Base-by-base conservation (phyloP, 2,888 invertebrate genomes). In the Lasiommata megera region DNA sequence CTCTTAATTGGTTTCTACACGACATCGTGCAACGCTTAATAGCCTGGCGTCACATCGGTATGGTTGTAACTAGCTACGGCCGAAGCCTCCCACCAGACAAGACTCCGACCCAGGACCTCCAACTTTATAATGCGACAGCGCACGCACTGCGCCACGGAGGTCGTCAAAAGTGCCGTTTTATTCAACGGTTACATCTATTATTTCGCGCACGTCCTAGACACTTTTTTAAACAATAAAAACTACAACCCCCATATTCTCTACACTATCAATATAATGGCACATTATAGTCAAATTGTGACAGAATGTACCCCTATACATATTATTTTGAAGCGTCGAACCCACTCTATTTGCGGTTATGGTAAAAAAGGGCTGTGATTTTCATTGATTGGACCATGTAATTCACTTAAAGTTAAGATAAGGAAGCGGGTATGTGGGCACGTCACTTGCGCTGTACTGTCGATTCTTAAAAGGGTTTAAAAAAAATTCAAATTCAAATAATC, bases 401-500 rank as follows among this genome's bases (percentile, higher is more conserved):
- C 64, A 60, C 58, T 64, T 60, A 46, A n/a, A 64, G 57, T 44
- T 28, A 23, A 46, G 46, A 29, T 46, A 46, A 46, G 66, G 68
- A 69, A 70, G 60, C 62, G 63, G 61, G 61, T 56, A 72, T 71
- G 70, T 65, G 72, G 66, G 74, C 67, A 65, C 64, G 66, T 16
- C 28, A 44, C 44, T 44, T 28, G 9, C 0, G 28, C 8, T 29
- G 44, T 7, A 46, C 14, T 31, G 31, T 51, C 17, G 48, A 23
- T 40, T 36, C 37, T 63, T 51, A 41, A 56, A 47, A 36, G 5
- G 7, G 6, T 56, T 62, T n/a, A n/a, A n/a, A n/a, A n/a, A n/a
- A n/a, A n/a, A n/a, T n/a, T n/a, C n/a, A n/a, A n/a, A n/a, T n/a
- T n/a, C n/a, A n/a, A n/a, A n/a, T n/a, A n/a, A n/a, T n/a, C n/a